Conservation (phyloP, 2,888 invertebrate genomes). For the Watsonalla cultraria region DNA sequence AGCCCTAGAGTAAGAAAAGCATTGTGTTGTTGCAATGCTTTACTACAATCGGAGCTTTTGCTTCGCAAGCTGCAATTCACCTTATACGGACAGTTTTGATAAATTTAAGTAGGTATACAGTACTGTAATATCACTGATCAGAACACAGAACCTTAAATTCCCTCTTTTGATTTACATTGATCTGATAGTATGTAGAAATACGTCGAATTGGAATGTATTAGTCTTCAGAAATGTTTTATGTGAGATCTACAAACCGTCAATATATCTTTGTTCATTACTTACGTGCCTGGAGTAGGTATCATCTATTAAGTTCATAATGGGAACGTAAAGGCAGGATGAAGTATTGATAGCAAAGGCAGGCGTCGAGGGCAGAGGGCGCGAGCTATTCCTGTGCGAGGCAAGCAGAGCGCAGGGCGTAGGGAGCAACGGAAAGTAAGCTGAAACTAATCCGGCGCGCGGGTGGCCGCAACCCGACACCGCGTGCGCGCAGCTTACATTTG, state of each 20-base stretch:
- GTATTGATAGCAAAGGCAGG: constrained; percentile 57
- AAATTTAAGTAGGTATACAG: background rate
- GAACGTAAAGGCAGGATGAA: constrained; percentile 11
- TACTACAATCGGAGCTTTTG: background rate
- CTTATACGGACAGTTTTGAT: background rate
- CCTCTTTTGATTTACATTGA: no score
- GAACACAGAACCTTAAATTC: no score
- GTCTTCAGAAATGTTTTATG: no score
- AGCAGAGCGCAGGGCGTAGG: constrained; percentile 25
- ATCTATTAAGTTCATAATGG: background rate
- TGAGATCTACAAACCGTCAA: no score
- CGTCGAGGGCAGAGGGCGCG: constrained; percentile 65
- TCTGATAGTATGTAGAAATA: no score
- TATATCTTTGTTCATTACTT: background rate
- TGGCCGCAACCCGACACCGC: constrained; percentile 74
- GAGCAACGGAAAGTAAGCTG: constrained; percentile 68
- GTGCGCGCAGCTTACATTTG: constrained; percentile 72
- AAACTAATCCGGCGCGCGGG: constrained; percentile 73
- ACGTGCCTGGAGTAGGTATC: background rate
- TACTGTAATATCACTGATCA: no score
- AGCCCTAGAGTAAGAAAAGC: constrained; percentile 22
- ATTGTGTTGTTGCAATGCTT: background rate
- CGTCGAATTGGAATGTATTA: no score
- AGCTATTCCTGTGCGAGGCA: constrained; percentile 35
- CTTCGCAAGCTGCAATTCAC: background rate